A percentile compares a stretch with the other conserved stretches of the same genome.
phyloP scores from a whole-genome alignment of 2,888 invertebrate genomes.

The Melolontha melolontha region DNA sequence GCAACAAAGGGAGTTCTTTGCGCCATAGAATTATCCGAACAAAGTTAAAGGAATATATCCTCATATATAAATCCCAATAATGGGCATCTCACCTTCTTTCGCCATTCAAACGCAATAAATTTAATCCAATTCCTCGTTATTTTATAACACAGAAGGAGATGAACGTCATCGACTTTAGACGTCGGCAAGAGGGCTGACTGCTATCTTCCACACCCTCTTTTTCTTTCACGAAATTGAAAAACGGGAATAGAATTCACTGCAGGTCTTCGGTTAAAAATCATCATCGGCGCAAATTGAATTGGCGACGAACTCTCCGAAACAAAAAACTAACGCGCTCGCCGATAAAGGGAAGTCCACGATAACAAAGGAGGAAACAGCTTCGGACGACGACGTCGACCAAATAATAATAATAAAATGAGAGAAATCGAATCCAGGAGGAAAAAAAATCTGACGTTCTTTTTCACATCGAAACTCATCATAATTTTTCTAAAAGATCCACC shows the following conservation, averaged over 20 bases:
- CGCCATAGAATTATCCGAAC: not conserved
- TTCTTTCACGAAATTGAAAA: constrained; percentile 28
- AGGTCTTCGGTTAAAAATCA: constrained; percentile 26
- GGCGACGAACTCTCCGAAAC: constrained; percentile 8
- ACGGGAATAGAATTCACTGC: not conserved
- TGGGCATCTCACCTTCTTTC: constrained; percentile 19
- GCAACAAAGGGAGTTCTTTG: not conserved
- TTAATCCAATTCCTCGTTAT: constrained; percentile 31
- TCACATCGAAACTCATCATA: constrained; percentile 7
- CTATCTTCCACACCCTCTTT: not conserved
- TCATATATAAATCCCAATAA: constrained; percentile 22
- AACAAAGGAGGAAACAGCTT: constrained; percentile 14
- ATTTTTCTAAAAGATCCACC: constrained; percentile 28
- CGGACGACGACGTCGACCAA: not conserved
- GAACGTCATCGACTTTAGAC: constrained; percentile 13
- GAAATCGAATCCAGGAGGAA: not conserved
- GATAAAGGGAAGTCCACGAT: constrained; percentile 9
- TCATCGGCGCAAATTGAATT: constrained; percentile 27
- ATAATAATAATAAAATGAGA: constrained; percentile 1
- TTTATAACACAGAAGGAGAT: constrained; percentile 24
- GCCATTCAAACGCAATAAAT: constrained; percentile 32
- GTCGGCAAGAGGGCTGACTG: constrained; percentile 1
- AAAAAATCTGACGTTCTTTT: not conserved
- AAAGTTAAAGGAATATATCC: not conserved
- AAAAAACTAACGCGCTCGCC: constrained; percentile 9